Percentiles rank a stretch among this genome's conserved stretches.
Conservation (phyloP, 1,140 invertebrate species). For the Venustaconcha ellipsiformis region DNA sequence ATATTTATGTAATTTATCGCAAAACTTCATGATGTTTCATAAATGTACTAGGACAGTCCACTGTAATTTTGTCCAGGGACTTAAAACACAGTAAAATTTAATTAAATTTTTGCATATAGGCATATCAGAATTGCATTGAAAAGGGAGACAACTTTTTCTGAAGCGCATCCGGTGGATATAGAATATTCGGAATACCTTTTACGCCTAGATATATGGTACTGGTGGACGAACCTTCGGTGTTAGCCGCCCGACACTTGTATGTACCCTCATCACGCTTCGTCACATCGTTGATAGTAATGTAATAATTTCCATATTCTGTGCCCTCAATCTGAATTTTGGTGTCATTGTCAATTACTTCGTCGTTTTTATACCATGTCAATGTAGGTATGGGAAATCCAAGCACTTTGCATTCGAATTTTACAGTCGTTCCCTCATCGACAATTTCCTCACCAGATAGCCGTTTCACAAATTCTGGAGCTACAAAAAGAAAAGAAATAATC, state of each 20-base stretch:
- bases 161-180: too few species aligned
- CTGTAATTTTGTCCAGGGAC: too few species aligned
- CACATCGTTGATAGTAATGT: conserved; percentile 12
- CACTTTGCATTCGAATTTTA: conserved; percentile 47
- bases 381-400: conserved; percentile 53
- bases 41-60: too few species aligned
- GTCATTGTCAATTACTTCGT: conserved; percentile 40
- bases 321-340: conserved; percentile 30
- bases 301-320: conserved; percentile 28
- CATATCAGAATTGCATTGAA: too few species aligned
- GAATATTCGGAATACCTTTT: conserved; percentile 17
- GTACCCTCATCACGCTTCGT: conserved; percentile 29
- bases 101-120: too few species aligned
- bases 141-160: too few species aligned
- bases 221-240: conserved; percentile 32
- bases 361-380: conserved; percentile 58
- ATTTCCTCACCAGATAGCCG: conserved; percentile 49
- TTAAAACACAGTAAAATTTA: too few species aligned
- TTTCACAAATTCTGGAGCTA: conserved; percentile 57
- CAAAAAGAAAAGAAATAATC: conserved; percentile 10
- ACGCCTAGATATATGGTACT: conserved; percentile 35
- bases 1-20: too few species aligned
- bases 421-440: conserved; percentile 47
- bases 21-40: too few species aligned
- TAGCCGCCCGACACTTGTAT: conserved; percentile 28